Evolutionary conservation across 2,797 vertebrate genomes (phyloP), one percentile per base, ranked within the genome.

Genomic region (Enteromius treurensis): DNA sequence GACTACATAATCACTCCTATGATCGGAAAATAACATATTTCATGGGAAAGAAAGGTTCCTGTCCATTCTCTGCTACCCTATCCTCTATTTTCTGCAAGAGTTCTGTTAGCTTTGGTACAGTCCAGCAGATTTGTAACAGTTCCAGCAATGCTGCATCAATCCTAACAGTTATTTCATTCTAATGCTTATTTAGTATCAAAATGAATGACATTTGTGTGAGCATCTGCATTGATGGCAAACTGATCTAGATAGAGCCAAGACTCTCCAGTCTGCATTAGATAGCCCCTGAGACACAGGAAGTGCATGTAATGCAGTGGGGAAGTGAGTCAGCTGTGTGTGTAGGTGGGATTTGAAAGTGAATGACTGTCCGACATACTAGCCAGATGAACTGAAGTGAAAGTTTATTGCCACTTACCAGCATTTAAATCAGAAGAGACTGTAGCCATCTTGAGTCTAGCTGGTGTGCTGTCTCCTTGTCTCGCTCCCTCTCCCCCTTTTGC

Each of bases 361-460:
- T n/a, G 13, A 34, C 40, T 74, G 64, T 58, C 40, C 5, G 10
- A 37, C 60, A 81, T 47, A 37, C n/a, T 11, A 19, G 42, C 67
- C 13, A 58, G 26, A 67, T 19, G 29, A 6, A 81, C 7, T 23
- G 8, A 82, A 77, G 37, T 45, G 55, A 55, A 51, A 62, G 5
- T 74, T 77, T 82, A 73, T 53, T 80, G 79, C 76, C 84, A 92
- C 94, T 93, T 84, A 95, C 94, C 94, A 55, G 93, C 90, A 87
- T 92, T 92, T 83, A 91, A 93, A 89, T 90, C 91, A 91, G 92
- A 93, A 91, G 93, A 93, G 92, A 93, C 89, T 89, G 94, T 93
- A 93, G 94, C 94, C 94, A 95, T 95, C 92, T 94, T 95, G 93
- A 92, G 92, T 87, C 88, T 92, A 83, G 91, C 91, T 94, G 93